Evolutionary conservation across 2,113 vertebrate species (phyloP), one percentile per base, ranked within the genome.

Genomic region (Trichechus manatus): DNA sequence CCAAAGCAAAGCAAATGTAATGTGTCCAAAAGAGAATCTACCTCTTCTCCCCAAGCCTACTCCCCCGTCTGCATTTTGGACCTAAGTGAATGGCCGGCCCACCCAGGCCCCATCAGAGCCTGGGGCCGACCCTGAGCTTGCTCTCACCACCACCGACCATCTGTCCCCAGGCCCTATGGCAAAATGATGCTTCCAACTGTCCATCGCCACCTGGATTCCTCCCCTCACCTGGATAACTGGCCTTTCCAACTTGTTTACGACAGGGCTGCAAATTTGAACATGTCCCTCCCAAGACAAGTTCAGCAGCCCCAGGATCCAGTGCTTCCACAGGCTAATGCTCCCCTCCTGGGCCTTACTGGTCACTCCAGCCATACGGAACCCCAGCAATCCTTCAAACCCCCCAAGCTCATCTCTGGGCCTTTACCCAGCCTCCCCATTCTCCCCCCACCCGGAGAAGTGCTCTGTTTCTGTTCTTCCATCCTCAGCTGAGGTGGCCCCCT

Each of bases 281-380:
- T 3, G 2, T n/a, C 20, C 33, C 25, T 31, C 42, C 42, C 2
- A 1, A 22, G 17, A 31, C 25, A 4, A 15, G 31, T 39, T 31
- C 39, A 7, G 36, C 5, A 10, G 33, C 42, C 33, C 64, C 33
- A 1, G 19, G 64, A 39, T 1, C 8, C 29, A 81, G 85, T 31
- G 17, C 85, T 56, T 50, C 44, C 4, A 31, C 14, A 15, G 61
- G 66, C 31, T 3, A 42, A 14, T 0, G 3, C 87, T 36, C 81
- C 33, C 31, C 23, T 14, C 47, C 64, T 0, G 0, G 44, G 44
- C 61, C 47, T 53, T 42, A 3, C n/a, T 0, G 0, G 0, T 33
- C 47, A 4, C n/a, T 17, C 50, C 8, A 5, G 5, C 39, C 23
- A 29, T 2, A 0, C 13, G 0, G 36, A 5, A 11, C 75, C 9